Conservation (phyloP, 2,113 vertebrate species). For the Lates calcarifer region DNA sequence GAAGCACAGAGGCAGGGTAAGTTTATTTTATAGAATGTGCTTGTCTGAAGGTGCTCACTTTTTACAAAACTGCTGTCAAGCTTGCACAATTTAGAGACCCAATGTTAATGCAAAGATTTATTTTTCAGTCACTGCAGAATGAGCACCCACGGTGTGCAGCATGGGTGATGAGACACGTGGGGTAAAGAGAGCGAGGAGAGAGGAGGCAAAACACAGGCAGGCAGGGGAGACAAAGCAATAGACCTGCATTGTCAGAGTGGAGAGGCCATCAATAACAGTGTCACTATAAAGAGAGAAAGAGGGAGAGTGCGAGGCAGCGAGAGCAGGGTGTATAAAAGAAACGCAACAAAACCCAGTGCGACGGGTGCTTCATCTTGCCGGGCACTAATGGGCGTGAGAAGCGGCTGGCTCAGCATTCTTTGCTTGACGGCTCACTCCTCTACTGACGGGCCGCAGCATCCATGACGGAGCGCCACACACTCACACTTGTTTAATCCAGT, state of each 20-base stretch:
- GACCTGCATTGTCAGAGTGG: conserved; percentile 72
- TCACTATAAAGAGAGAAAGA: conserved; percentile 69
- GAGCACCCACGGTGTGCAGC: neutral
- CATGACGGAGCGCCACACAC: conserved; percentile 83
- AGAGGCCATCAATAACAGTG: conserved; percentile 81
- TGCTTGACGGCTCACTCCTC: conserved; percentile 82
- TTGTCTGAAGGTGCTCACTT: conserved; percentile 10
- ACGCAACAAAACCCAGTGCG: conserved; percentile 69
- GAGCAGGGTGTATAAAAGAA: conserved; percentile 73
- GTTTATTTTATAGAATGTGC: conserved; percentile 5
- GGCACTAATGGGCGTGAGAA: conserved; percentile 75
- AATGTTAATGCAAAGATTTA: conserved; percentile 34
- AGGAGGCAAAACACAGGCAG: conserved; percentile 45
- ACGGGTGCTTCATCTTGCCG: conserved; percentile 73
- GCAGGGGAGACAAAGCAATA: conserved; percentile 67
- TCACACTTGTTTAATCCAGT: conserved; percentile 87
- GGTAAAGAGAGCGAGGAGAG: conserved; percentile 33
- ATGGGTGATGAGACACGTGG: conserved; percentile 23
- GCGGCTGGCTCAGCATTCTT: conserved; percentile 64
- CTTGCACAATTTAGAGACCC: conserved; percentile 33
- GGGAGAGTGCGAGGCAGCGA: conserved; percentile 53
- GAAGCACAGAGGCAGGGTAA: neutral
- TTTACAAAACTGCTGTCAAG: conserved; percentile 16
- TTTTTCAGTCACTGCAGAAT: conserved; percentile 27
- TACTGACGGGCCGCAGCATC: conserved; percentile 71